Evolutionary conservation across 2,797 vertebrate species (phyloP).

Genomic region (Halcyon smyrnensis): DNA sequence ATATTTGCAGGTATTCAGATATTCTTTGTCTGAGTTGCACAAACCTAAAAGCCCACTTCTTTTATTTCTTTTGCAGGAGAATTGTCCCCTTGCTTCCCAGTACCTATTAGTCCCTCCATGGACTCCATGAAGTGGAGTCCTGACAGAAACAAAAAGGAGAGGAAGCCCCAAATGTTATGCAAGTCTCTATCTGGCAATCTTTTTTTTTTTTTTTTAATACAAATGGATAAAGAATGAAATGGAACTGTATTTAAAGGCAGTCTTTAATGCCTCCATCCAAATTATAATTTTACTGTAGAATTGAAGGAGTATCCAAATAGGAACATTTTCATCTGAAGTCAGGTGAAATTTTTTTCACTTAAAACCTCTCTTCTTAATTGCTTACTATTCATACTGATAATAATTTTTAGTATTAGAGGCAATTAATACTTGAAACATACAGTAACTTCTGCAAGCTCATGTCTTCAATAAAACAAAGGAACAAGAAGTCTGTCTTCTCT

Average conservation of each 20-base stretch:
- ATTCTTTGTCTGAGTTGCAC: background rate
- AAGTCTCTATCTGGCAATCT: background rate
- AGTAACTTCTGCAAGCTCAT: background rate
- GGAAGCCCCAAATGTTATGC: background rate
- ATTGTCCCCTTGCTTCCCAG: background rate
- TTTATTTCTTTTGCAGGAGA: background rate
- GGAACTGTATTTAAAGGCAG: background rate
- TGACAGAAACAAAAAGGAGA: background rate
- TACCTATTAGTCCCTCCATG: background rate
- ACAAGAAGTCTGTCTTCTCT: background rate
- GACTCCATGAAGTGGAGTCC: background rate
- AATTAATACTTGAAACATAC: background rate
- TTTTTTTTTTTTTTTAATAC: background rate
- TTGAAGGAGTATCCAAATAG: background rate
- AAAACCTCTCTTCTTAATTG: background rate
- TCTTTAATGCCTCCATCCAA: background rate
- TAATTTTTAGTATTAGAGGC: background rate
- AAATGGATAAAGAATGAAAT: background rate
- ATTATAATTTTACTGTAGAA: background rate
- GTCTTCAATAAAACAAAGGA: background rate
- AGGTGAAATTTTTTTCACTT: background rate
- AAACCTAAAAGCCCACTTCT: background rate
- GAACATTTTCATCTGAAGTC: background rate
- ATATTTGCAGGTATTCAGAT: background rate
- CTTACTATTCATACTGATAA: background rate